Conservation (phyloP, 2,888 invertebrate species). For the Stenichneumon culpator region DNA sequence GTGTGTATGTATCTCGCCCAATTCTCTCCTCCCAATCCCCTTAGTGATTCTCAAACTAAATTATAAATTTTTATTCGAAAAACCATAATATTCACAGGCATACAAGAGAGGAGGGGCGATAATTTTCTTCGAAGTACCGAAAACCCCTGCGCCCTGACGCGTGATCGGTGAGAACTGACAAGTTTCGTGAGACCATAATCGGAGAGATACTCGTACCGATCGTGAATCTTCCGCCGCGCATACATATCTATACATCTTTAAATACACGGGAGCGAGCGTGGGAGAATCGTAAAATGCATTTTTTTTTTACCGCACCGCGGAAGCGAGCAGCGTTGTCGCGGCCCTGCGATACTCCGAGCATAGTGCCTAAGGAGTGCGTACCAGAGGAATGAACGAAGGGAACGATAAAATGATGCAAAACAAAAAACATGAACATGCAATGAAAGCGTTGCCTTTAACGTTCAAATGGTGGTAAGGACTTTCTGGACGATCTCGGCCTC, state of each 20-base stretch:
- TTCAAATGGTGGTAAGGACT: slow-evolving; percentile 44
- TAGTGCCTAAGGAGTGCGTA: slow-evolving; percentile 13
- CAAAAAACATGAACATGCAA: not conserved
- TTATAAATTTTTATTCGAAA: slow-evolving; percentile 33
- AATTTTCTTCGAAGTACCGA: slow-evolving; percentile 35
- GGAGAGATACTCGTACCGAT: not conserved
- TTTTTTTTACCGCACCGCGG: slow-evolving; percentile 35
- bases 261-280: slow-evolving; percentile 52
- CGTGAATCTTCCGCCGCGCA: not conserved
- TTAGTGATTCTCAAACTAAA: slow-evolving; percentile 10
- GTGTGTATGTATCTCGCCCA: not conserved
- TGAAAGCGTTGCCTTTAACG: slow-evolving; percentile 47
- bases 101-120: slow-evolving; percentile 24
- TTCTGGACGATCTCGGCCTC: slow-evolving; percentile 27
- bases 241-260: not conserved
- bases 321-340: not conserved
- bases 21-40: not conserved
- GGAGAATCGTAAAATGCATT: slow-evolving; percentile 52
- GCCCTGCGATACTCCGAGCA: slow-evolving; percentile 13
- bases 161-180: slow-evolving; percentile 48
- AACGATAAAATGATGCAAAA: not conserved
- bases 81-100: slow-evolving; percentile 18
- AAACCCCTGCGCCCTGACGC: slow-evolving; percentile 4
- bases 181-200: slow-evolving; percentile 25
- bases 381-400: slow-evolving; percentile 3